Base-by-base conservation (phyloP, 2,797 vertebrate genomes). In the Argya squamiceps region DNA sequence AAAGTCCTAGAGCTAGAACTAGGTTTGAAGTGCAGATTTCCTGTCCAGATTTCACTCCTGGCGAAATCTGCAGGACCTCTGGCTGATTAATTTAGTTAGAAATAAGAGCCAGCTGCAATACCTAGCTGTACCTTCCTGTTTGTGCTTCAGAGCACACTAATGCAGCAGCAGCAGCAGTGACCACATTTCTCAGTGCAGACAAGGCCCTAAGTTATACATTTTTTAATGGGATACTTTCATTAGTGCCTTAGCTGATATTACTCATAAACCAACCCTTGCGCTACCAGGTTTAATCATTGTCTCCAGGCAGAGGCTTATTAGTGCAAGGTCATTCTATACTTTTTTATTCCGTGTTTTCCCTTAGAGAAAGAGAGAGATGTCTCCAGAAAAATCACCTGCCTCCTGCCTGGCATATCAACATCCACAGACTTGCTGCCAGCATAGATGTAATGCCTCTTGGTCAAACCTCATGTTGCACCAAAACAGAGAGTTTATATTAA, bases 171-270 rank as follows among this genome's bases (percentile, higher is more conserved):
- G 18, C 47, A 58, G 70, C 85, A 79, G 85, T 30, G 83, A 76
- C 77, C 71, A 82, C 64, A 95, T 94, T 96, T 84, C 80, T 86
- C 89, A 84, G 80, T 23, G 85, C 77, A 92, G 89, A 79, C 88
- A 87, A 95, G 83, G 94, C 47, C 77, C 56, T 71, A 95, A 95
- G 88, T 96, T 95, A 95, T 84, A 84, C 85, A 64, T 90, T 96
- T 96, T 97, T 94, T 96, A 96, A 96, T 95, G 74, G 96, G 89
- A 94, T 94, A 49, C 83, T 95, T 97, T 95, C 96, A 95, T 97
- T 97, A 96, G 74, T 85, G 84, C 83, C 43, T 90, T 39, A 82
- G 92, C 85, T 92, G 95, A 84, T 94, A 97, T 96, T 96, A 92
- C 88, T 96, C 92, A 96, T 89, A 96, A 96, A 95, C 91, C 93